Base-by-base conservation (phyloP, 2,888 invertebrate genomes). In the Cataglyphis albicans region DNA sequence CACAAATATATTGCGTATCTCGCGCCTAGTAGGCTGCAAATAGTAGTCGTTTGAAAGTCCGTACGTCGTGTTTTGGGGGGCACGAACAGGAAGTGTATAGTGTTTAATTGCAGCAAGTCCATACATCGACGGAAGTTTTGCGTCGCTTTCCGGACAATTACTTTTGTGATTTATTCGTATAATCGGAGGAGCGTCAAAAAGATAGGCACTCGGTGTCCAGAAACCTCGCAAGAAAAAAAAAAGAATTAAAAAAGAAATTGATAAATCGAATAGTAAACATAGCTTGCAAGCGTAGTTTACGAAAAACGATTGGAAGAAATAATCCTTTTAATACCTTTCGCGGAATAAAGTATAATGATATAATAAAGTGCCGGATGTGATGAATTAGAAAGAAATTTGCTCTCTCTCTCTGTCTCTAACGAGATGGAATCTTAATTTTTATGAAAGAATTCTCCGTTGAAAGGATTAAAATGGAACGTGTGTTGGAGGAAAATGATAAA, bases 21-120 rank as follows among this genome's bases (percentile, higher is more conserved):
- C 81, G 87, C 89, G 88, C 89, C 88, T 85, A 83, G 82, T 84
- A 85, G 85, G 87, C 87, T 76, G 85, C 84, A 86, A 85, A 83
- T 85, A 84, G 74, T 81, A 82, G 81, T 81, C 73, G 84, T 76
- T 84, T 86, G 88, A 84, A 82, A 73, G 73, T 85, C 84, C 84
- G 86, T 75, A 80, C 84, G 83, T 82, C 88, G 81, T 82, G 81
- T 81, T 84, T 84, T 82, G 48, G 63, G 82, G 85, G 83, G 84
- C 85, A 84, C 89, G 84, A 78, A 80, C 86, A 84, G 90, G 90
- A 90, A 90, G 90, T 90, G 90, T 88, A 90, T 90, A 90, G 90
- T 90, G 90, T 90, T 90, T 82, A 83, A 85, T 89, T 87, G 81
- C 88, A 84, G 85, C 68, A 85, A 84, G 81, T 80, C 73, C 78